Evolutionary conservation across 2,113 vertebrate species (phyloP), one percentile per base, ranked within the genome.

Genomic region (Aviceda subcristata): DNA sequence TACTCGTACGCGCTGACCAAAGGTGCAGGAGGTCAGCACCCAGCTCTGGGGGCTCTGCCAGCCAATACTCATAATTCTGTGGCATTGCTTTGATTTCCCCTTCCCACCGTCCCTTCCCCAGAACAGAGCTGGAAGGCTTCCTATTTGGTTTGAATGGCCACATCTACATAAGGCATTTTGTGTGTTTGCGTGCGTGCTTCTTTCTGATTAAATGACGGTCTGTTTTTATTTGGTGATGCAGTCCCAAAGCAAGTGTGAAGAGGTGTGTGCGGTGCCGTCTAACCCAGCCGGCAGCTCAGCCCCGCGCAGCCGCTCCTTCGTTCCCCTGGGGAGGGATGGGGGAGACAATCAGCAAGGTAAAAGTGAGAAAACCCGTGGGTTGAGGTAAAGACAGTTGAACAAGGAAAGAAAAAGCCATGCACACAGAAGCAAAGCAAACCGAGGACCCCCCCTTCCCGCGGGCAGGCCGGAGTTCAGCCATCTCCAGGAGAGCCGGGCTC

Each of bases 211-310:
- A 90, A 85, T 93, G 73, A 62, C 19, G 69, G 50, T 69, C 39
- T 56, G 22, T 11, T 89, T 90, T 79, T 82, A 55, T 88, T 95
- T 41, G n/a, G 34, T 79, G 87, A 27, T 67, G 13, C 26, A 51
- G 59, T 91, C 89, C 81, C 74, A 79, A 94, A 90, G 62, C 84
- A 90, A 89, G 55, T 34, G 29, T 91, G 79, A 85, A 94, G 59
- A 78, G 53, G 18, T 78, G 67, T 74, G 23, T n/a, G 50, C 29
- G 51, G 15, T 16, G 51, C 10, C 15, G 15, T 53, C 6, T 53
- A 53, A 29, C 51, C 51, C 51, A 53, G 51, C 26, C 51, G 26
- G 51, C 51, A 16, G 26, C 51, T 53, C 51, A 29, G 51, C 51
- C 51, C 51, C 51, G 6, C 51, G 5, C 51, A 53, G 51, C 51